Conservation (phyloP, 2,113 vertebrate genomes). For the Cinclus cinclus region DNA sequence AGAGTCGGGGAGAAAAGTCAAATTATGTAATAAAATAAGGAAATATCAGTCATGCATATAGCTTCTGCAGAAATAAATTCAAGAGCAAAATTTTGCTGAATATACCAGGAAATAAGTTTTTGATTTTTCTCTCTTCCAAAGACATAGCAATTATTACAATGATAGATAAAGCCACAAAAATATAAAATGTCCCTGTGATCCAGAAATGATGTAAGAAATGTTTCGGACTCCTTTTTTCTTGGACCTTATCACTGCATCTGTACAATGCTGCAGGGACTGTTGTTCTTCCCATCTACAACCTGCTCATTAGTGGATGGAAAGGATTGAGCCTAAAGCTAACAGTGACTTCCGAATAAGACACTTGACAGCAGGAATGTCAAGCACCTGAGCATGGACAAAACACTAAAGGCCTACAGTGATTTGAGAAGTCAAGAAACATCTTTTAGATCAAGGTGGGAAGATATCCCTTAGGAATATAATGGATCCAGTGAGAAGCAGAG, state of each 20-base stretch:
- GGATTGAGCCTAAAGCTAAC: background rate
- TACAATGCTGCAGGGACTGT: background rate
- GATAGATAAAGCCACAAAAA: background rate
- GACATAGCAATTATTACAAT: background rate
- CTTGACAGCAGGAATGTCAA: background rate
- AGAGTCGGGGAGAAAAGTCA: background rate
- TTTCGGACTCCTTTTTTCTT: background rate
- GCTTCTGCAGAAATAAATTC: background rate
- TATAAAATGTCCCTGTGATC: background rate
- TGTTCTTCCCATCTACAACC: background rate
- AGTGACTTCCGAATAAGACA: background rate
- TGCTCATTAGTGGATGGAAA: background rate
- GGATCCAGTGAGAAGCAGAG: background rate
- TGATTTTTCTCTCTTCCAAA: background rate
- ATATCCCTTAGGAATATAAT: background rate
- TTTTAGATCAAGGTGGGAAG: background rate
- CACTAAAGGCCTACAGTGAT: background rate
- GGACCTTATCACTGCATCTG: background rate
- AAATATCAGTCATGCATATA: background rate
- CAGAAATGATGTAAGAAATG: background rate
- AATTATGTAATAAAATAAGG: background rate
- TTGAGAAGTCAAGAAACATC: background rate
- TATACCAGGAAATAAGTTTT: background rate
- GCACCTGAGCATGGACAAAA: background rate
- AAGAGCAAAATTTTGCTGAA: background rate